phyloP scores from a whole-genome alignment of 2,888 invertebrate genomes.

The Aspidiotus destructor region DNA sequence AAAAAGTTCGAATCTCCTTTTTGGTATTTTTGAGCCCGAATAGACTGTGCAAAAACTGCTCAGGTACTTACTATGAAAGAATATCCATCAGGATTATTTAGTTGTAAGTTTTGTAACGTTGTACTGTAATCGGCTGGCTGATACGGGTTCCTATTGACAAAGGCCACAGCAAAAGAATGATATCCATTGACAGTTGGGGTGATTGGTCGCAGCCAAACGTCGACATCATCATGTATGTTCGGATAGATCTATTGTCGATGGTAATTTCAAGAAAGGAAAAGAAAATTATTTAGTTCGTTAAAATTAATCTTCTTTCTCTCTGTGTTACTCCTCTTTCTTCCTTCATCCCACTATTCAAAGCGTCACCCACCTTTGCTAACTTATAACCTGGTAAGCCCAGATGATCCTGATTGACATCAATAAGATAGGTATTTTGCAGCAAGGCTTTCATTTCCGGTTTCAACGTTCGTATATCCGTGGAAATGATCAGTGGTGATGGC shows the following conservation, averaged over 20 bases:
- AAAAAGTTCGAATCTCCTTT: no score
- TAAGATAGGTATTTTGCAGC: constrained; percentile 52
- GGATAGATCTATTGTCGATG: background rate
- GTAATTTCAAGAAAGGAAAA: background rate
- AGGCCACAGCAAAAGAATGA: constrained; percentile 46
- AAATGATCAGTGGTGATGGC: constrained; percentile 63
- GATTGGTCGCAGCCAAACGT: constrained; percentile 37
- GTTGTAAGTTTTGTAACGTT: constrained; percentile 41
- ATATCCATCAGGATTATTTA: constrained; percentile 41
- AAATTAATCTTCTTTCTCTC: background rate
- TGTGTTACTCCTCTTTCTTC: background rate
- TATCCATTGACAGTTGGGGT: constrained; percentile 38
- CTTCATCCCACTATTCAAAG: background rate
- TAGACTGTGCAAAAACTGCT: no score
- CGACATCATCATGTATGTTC: constrained; percentile 34
- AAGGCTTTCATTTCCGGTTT: constrained; percentile 50
- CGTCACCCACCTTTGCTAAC: constrained; percentile 36
- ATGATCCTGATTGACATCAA: constrained; percentile 58
- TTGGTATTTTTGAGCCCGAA: no score
- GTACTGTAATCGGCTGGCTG: constrained; percentile 42
- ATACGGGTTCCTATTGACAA: constrained; percentile 44
- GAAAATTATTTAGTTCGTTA: background rate
- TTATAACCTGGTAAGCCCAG: constrained; percentile 55
- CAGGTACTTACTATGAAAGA: constrained; percentile 40
- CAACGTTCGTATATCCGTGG: constrained; percentile 56